These are phyloP conservation scores for Tinea trinotella DNA, from an alignment of 2,888 invertebrate species.

Conservation along the genomic window DNA sequence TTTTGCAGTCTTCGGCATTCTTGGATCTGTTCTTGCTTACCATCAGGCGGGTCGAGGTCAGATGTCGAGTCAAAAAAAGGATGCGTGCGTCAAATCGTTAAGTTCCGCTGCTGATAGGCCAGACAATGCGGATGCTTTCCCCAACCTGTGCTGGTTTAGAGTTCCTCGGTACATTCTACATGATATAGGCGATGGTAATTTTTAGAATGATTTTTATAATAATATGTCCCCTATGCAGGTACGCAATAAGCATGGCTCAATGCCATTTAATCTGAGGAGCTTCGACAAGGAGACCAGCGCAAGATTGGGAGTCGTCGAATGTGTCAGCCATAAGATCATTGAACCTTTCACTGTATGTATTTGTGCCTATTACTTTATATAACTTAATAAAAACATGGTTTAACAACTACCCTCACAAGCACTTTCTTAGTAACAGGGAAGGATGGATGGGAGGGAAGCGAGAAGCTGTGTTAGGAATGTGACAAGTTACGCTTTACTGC, in stretches of 20 bases:
- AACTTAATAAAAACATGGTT: too few relatives aligned
- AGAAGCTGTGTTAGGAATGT: too few relatives aligned
- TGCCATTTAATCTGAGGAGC: slow-evolving; percentile 97
- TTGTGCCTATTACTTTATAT: not conserved
- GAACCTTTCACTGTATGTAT: slow-evolving; percentile 95
- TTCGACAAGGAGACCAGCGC: slow-evolving; percentile 99
- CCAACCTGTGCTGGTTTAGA: not conserved
- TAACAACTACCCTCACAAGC: too few relatives aligned
- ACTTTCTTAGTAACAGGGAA: too few relatives aligned
- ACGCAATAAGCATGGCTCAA: slow-evolving; percentile 91
- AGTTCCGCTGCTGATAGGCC: too few relatives aligned
- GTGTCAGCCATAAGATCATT: slow-evolving; percentile 97
- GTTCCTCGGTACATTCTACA: slow-evolving; percentile 25
- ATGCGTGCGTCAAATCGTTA: too few relatives aligned
- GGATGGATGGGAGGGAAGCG: too few relatives aligned
- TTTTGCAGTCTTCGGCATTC: too few relatives aligned
- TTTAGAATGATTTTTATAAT: not conserved
- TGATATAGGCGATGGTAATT: not conserved
- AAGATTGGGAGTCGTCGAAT: slow-evolving; percentile 97
- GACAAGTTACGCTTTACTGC: not conserved
- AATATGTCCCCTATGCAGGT: slow-evolving; percentile 53
- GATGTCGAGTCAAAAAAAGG: too few relatives aligned
- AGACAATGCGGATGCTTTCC: too few relatives aligned
- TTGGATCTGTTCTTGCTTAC: too few relatives aligned
- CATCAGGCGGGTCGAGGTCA: too few relatives aligned